phyloP scores from a whole-genome alignment of 2,797 vertebrate species.

The Bovichtus diacanthus region DNA sequence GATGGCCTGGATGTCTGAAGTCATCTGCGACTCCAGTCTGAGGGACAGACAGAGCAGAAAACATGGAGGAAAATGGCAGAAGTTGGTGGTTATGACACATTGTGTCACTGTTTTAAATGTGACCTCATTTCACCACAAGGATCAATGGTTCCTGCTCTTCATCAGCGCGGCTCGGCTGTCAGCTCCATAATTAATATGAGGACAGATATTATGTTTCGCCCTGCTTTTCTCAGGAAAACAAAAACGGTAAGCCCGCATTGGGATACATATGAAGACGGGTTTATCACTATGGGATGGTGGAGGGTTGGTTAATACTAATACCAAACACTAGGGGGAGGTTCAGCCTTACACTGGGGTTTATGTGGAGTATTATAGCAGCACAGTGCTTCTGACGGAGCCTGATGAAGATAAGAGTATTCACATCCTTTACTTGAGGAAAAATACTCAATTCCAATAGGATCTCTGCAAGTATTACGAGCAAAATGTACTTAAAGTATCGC shows the following conservation, averaged over 20 bases:
- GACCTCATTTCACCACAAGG: no score
- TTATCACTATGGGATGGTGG: neutral
- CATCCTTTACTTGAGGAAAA: neutral
- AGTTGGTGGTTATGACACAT: neutral
- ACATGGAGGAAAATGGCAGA: neutral
- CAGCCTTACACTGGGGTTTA: neutral
- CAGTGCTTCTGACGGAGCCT: neutral
- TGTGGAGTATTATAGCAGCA: neutral
- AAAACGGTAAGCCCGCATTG: neutral
- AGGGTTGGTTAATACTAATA: constrained; percentile 38
- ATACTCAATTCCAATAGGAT: no score
- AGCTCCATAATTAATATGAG: neutral
- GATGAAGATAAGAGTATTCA: neutral
- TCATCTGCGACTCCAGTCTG: constrained; percentile 98
- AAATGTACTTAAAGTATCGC: no score
- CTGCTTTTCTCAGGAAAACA: neutral
- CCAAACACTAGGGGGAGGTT: constrained; percentile 66
- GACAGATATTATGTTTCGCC: neutral
- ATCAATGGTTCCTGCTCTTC: no score
- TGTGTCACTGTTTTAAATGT: no score
- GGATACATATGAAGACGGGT: no score
- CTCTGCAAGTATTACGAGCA: no score
- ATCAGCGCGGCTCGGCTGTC: neutral
- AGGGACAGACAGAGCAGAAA: neutral
- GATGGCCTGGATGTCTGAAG: constrained; percentile 95